These are phyloP conservation scores for Amia ocellicauda DNA, from an alignment of 2,113 vertebrate species.

Conservation along the genomic window DNA sequence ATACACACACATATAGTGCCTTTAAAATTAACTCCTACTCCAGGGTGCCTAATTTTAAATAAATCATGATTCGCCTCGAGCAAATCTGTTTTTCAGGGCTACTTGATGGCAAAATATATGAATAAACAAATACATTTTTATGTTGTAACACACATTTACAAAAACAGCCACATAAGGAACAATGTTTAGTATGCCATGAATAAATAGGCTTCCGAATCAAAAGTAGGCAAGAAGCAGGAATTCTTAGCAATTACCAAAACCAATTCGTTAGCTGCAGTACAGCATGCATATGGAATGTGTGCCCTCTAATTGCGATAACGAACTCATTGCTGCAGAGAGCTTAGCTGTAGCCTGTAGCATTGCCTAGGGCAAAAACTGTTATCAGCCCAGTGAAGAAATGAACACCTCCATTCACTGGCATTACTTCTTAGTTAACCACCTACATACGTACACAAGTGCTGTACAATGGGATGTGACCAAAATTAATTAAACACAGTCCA, in stretches of 20 bases:
- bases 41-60: constrained; percentile 67
- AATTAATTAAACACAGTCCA: too few species aligned
- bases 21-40: constrained; percentile 63
- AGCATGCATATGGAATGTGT: neutral
- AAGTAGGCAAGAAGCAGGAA: constrained; percentile 47
- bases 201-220: constrained; percentile 62
- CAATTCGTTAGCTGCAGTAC: neutral
- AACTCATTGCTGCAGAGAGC: constrained; percentile 62
- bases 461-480: constrained; percentile 8
- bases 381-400: constrained; percentile 65
- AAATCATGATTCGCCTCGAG: constrained; percentile 72
- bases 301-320: constrained; percentile 67
- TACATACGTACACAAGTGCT: constrained; percentile 33
- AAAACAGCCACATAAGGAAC: constrained; percentile 19
- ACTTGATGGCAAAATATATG: neutral
- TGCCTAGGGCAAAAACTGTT: constrained; percentile 64
- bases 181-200: constrained; percentile 34
- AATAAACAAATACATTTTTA: too few species aligned
- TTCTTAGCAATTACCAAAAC: constrained; percentile 34
- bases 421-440: constrained; percentile 54
- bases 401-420: constrained; percentile 54
- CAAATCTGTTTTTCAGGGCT: constrained; percentile 62
- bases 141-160: constrained; percentile 13
- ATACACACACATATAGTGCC: too few species aligned
- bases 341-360: constrained; percentile 57